Percentiles rank a stretch among this genome's conserved stretches.
Conservation (phyloP, 92 coral and sea anemone genomes). For the Zoanthus sansibaricus region DNA sequence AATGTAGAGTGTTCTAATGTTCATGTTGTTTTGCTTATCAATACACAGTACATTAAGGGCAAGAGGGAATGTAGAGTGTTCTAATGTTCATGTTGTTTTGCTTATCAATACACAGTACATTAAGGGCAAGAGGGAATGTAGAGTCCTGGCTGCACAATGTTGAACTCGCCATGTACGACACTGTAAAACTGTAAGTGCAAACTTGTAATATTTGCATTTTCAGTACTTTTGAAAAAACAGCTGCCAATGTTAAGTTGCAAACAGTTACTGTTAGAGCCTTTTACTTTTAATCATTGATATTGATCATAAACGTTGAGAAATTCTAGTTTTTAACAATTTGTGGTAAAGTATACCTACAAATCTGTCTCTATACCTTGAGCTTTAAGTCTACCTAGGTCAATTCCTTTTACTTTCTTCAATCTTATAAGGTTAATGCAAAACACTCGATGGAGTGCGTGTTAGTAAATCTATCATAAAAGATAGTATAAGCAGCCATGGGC, state of each 20-base stretch:
- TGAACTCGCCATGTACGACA: constrained; percentile 86
- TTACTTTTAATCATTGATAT: too few species aligned
- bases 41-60: constrained; percentile 80
- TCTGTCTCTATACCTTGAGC: too few species aligned
- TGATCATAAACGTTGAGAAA: too few species aligned
- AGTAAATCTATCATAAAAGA: too few species aligned
- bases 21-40: background rate
- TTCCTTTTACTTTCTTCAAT: too few species aligned
- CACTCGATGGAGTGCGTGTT: too few species aligned
- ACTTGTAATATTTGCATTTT: background rate
- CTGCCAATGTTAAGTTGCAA: background rate
- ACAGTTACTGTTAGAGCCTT: too few species aligned
- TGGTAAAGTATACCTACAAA: too few species aligned
- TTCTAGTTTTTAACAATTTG: too few species aligned
- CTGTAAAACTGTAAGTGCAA: constrained; percentile 88
- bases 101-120: constrained; percentile 60
- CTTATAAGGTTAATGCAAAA: too few species aligned
- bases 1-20: constrained; percentile 68
- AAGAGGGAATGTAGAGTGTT: constrained; percentile 86
- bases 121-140: constrained; percentile 92
- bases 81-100: background rate
- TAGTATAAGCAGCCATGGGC: too few species aligned
- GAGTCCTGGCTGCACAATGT: constrained; percentile 94
- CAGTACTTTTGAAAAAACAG: background rate
- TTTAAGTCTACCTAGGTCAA: too few species aligned